These are phyloP conservation scores for Aspidoscelis tigris DNA, from an alignment of 2,113 vertebrate species.

Conservation along the genomic window DNA sequence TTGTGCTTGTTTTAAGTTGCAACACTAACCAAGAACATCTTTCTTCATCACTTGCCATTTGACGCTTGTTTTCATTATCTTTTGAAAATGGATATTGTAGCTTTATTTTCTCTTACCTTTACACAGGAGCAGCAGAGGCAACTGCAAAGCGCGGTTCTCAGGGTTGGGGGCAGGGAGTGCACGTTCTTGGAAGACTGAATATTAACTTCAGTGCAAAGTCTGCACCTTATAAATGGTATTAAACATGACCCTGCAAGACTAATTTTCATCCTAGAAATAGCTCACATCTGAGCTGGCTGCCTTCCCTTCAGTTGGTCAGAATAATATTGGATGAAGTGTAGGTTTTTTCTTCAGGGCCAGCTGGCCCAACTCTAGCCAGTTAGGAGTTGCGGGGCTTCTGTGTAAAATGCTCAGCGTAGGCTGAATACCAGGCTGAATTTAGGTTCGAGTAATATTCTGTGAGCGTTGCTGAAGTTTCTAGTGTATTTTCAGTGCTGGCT, in stretches of 20 bases:
- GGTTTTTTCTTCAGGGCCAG: conserved; percentile 15
- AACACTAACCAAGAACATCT: not conserved
- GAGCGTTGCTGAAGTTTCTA: not conserved
- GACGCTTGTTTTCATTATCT: too few species aligned
- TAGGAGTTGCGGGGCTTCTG: not conserved
- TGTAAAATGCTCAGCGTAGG: not conserved
- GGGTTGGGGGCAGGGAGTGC: not conserved
- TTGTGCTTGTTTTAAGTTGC: not conserved
- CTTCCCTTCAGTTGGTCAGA: not conserved
- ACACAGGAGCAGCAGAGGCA: too few species aligned
- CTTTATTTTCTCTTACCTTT: too few species aligned
- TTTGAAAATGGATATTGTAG: too few species aligned
- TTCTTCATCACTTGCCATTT: too few species aligned
- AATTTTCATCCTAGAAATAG: not conserved
- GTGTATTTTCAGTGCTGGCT: not conserved
- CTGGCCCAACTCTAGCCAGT: not conserved
- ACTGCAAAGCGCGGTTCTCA: not conserved
- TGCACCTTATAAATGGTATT: not conserved
- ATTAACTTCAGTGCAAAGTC: not conserved
- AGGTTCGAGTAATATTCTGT: not conserved
- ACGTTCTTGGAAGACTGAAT: not conserved
- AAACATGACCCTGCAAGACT: not conserved
- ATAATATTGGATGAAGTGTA: conserved; percentile 19
- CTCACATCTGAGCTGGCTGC: not conserved
- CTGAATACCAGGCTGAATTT: not conserved